Evolutionary conservation across 2,888 invertebrate species (phyloP).

Genomic region (Tyria jacobaeae): DNA sequence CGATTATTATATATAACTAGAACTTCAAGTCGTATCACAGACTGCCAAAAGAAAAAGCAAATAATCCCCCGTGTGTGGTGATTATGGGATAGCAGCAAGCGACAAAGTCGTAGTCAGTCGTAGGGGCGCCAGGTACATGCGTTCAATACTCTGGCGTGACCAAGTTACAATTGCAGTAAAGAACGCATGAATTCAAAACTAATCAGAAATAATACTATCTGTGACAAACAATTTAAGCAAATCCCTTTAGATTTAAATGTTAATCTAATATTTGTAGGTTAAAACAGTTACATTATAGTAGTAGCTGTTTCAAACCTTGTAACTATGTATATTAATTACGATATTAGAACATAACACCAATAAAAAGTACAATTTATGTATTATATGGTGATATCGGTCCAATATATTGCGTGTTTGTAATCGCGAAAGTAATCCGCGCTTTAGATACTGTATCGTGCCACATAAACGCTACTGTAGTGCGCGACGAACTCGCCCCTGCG

Average conservation of each 20-base stretch:
- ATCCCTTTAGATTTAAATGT: too few relatives aligned
- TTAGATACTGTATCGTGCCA: constrained; percentile 40
- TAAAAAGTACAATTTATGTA: constrained; percentile 10
- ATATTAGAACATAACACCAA: constrained; percentile 1
- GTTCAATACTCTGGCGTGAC: too few relatives aligned
- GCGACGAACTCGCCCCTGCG: constrained; percentile 13
- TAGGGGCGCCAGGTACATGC: too few relatives aligned
- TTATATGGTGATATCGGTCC: constrained; percentile 10
- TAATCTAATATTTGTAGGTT: not conserved
- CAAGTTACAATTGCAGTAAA: too few relatives aligned
- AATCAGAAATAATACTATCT: too few relatives aligned
- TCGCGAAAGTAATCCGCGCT: constrained; percentile 38
- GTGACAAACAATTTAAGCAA: too few relatives aligned
- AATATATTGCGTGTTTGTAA: constrained; percentile 25
- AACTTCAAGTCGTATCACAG: not conserved
- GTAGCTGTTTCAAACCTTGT: not conserved
- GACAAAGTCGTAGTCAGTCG: too few relatives aligned
- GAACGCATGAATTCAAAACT: too few relatives aligned
- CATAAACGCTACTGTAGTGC: constrained; percentile 19
- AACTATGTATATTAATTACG: not conserved
- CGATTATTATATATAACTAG: not conserved
- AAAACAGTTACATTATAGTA: not conserved
- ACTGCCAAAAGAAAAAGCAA: not conserved
- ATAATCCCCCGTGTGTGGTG: not conserved
- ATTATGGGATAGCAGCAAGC: too few relatives aligned